These are phyloP conservation scores for Malthinus flaveolus DNA, from an alignment of 2,888 invertebrate species.

Conservation along the genomic window DNA sequence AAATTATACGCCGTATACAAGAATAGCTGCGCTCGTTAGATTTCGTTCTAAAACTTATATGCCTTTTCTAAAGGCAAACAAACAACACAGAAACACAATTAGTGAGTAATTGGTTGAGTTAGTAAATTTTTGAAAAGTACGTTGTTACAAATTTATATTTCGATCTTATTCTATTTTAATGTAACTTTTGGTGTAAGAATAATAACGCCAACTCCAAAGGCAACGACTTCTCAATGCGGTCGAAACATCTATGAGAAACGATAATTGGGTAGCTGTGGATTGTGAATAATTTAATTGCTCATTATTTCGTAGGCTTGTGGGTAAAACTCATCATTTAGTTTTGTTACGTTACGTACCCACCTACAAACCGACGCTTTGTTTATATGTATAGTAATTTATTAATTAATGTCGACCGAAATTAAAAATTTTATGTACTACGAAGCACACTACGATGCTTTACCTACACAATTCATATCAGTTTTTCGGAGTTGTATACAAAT, in stretches of 20 bases:
- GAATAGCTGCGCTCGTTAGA: no score
- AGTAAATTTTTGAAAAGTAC: conserved; percentile 8
- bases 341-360: conserved; percentile 24
- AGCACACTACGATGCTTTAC: conserved; percentile 18
- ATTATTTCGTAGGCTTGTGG: conserved; percentile 46
- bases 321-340: conserved; percentile 32
- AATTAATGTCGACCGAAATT: conserved; percentile 19
- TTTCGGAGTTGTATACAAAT: conserved; percentile 49
- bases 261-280: conserved; percentile 52
- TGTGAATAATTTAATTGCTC: conserved; percentile 52
- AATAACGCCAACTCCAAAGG: conserved; percentile 6
- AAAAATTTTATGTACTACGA: not conserved
- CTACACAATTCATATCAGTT: conserved; percentile 28
- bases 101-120: conserved; percentile 41
- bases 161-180: not conserved
- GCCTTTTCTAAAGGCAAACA: conserved; percentile 40
- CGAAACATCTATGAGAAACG: conserved; percentile 34
- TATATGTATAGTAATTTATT: conserved; percentile 13
- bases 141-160: conserved; percentile 4
- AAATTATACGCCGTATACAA: no score
- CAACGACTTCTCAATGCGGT: conserved; percentile 18
- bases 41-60: conserved; percentile 25
- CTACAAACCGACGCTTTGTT: conserved; percentile 9
- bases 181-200: not conserved
- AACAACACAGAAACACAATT: conserved; percentile 41